A percentile compares a stretch with the other conserved stretches of the same genome.
phyloP scores from a whole-genome alignment of 2,888 invertebrate species.

The Capitulum mitella region DNA sequence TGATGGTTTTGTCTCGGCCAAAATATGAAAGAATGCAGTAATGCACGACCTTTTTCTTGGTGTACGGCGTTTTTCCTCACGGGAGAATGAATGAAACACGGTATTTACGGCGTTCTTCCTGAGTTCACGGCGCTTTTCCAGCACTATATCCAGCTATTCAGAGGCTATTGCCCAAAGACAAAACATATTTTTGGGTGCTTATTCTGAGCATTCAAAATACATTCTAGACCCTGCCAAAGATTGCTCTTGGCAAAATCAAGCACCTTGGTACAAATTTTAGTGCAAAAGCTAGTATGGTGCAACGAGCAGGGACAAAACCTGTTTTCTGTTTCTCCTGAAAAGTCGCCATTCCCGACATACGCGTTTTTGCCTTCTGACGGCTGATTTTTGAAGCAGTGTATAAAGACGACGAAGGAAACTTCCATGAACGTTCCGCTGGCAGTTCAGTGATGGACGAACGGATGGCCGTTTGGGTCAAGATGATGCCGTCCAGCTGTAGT shows the following conservation, averaged over 20 bases:
- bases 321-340: not conserved
- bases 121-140: no score
- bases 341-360: not conserved
- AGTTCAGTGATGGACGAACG: no score
- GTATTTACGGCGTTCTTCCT: no score
- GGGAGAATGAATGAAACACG: not conserved
- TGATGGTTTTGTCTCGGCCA: not conserved
- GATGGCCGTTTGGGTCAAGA: no score
- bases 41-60: not conserved
- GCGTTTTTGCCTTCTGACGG: not conserved
- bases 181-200: not conserved
- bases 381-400: no score
- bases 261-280: not conserved
- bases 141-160: no score
- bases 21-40: not conserved
- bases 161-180: not conserved
- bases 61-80: not conserved
- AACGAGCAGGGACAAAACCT: not conserved
- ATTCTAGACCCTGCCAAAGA: not conserved
- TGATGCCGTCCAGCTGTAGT: no score
- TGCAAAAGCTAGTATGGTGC: not conserved
- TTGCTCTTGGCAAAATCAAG: not conserved
- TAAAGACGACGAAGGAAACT: no score
- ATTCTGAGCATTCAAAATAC: not conserved
- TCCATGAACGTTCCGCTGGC: no score